These are phyloP conservation scores for Sphaerophoria rueppellii DNA, from an alignment of 2,888 invertebrate genomes.

Conservation along the genomic window DNA sequence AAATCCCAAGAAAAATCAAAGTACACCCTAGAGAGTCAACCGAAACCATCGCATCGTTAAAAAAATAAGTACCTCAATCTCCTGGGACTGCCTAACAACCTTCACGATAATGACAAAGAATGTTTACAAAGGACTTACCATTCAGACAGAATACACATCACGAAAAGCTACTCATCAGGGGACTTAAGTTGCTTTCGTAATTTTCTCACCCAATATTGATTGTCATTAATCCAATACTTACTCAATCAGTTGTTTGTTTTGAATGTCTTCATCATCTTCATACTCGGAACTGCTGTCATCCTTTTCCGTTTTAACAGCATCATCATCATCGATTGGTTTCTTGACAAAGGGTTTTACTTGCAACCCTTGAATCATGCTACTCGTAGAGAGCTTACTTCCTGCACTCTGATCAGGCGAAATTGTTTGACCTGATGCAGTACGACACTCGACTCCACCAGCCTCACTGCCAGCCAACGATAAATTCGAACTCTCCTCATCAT, in stretches of 20 bases:
- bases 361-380: conserved; percentile 68
- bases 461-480: conserved; percentile 74
- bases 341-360: conserved; percentile 49
- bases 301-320: conserved; percentile 58
- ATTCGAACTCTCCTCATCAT: conserved; percentile 78
- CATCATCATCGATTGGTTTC: conserved; percentile 40
- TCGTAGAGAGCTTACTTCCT: conserved; percentile 65
- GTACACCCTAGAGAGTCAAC: neutral
- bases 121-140: neutral
- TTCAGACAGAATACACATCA: neutral
- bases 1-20: too few relatives aligned
- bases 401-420: conserved; percentile 33
- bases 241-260: conserved; percentile 48
- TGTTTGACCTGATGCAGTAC: neutral
- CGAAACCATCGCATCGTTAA: neutral
- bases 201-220: conserved; percentile 50
- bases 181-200: neutral
- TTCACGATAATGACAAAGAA: too few relatives aligned
- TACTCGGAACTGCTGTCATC: conserved; percentile 74
- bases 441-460: conserved; percentile 3
- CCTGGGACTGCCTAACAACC: too few relatives aligned
- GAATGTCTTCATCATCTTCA: conserved; percentile 70
- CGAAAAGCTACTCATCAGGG: neutral
- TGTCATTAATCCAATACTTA: conserved; percentile 32
- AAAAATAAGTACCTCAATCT: neutral